Conservation (phyloP, 2,797 vertebrate species). For the Chanos chanos region DNA sequence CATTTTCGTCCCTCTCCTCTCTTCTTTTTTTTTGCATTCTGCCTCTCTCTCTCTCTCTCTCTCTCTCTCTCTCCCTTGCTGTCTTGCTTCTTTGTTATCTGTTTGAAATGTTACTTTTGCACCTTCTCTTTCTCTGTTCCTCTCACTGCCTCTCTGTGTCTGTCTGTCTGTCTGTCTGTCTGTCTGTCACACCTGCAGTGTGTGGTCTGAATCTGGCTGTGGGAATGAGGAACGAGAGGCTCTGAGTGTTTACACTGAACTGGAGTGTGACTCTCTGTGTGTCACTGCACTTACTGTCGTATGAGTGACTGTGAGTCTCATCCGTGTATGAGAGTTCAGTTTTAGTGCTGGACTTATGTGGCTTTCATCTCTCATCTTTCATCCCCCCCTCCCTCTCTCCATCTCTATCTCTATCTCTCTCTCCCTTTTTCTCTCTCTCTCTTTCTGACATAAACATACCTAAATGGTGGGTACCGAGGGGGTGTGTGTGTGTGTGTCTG, state of each 20-base stretch:
- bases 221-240: no score
- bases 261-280: no score
- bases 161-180: conserved; percentile 21
- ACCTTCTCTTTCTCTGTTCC: neutral
- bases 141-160: neutral
- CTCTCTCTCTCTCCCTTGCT: neutral
- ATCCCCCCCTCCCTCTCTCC: conserved; percentile 15
- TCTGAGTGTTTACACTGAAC: no score
- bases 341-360: no score
- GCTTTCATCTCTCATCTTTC: conserved; percentile 3
- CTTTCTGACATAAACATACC: no score
- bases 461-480: no score
- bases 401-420: conserved; percentile 3
- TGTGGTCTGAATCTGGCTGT: no score
- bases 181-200: no score
- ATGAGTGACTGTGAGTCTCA: no score
- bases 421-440: conserved; percentile 10
- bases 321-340: neutral
- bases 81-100: neutral
- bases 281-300: no score
- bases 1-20: neutral
- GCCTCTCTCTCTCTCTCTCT: neutral
- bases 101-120: neutral
- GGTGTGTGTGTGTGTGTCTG: no score
- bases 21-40: neutral